phyloP scores from a whole-genome alignment of 2,888 invertebrate genomes.

The Caenorhabditis sp. region DNA sequence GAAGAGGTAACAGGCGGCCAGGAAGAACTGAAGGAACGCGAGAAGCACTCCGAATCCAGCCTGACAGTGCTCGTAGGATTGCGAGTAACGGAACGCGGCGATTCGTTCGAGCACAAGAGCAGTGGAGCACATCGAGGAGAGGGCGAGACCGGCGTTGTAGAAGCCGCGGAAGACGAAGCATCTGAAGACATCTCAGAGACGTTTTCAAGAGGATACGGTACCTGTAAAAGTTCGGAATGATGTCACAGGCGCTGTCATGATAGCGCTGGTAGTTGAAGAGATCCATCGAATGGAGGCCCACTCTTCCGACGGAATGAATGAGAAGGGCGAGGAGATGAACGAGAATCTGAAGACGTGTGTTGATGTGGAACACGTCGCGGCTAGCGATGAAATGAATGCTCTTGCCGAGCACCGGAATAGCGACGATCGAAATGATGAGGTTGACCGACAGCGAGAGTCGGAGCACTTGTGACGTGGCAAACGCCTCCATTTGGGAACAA shows the following conservation, averaged over 20 bases:
- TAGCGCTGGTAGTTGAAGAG: slow-evolving; percentile 29
- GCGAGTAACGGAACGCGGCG: not conserved
- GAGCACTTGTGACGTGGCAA: not conserved
- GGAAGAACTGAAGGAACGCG: slow-evolving; percentile 7
- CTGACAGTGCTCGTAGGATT: slow-evolving; percentile 23
- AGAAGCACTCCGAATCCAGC: not conserved
- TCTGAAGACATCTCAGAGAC: no score
- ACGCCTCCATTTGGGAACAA: not conserved
- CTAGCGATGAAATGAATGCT: not conserved
- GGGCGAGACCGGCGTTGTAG: slow-evolving; percentile 32
- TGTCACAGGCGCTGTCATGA: slow-evolving; percentile 12
- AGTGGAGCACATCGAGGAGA: slow-evolving; percentile 38
- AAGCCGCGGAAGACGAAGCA: slow-evolving; percentile 29
- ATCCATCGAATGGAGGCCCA: slow-evolving; percentile 28
- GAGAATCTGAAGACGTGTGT: slow-evolving; percentile 23
- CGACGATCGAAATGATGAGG: not conserved
- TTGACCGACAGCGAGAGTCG: not conserved
- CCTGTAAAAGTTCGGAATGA: slow-evolving; percentile 40
- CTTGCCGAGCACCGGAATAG: not conserved
- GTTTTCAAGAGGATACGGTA: no score
- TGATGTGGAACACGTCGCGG: slow-evolving; percentile 20
- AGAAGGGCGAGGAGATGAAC: slow-evolving; percentile 28
- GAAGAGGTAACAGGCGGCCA: slow-evolving; percentile 5
- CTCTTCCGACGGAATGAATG: slow-evolving; percentile 37
- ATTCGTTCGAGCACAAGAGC: slow-evolving; percentile 26